Base-by-base conservation (phyloP, 2,888 invertebrate genomes). In the Heliconius ethilla region DNA sequence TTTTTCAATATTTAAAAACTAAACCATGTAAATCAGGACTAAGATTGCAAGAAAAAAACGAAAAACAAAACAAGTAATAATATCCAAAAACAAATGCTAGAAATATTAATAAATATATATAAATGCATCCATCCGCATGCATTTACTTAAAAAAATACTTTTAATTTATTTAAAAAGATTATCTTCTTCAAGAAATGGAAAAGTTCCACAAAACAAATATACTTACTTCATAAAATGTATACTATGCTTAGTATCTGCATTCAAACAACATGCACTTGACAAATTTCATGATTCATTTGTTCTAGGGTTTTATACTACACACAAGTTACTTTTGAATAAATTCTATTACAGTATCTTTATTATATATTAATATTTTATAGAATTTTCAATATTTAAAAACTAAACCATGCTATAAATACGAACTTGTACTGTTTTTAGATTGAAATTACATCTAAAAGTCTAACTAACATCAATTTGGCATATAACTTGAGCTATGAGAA, bases 391-490 rank as follows among this genome's bases (percentile, higher is more conserved):
- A 59, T 59, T 33, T 33, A 33, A 70, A n/a, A 55, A 59, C 33
- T 72, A 72, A 59, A 33, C 25, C 55, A 55, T 75, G 55, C 33
- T 63, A 67, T 18, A 74, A 67, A 75, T 15, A 51, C 27, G 29
- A 72, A 45, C 45, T 72, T 70, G 70, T 70, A 76, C 62, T 59
- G 25, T 70, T 70, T 27, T 70, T 76, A 51, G 63, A 27, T 65
- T 33, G 18, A 51, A 72, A 40, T 74, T 63, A 63, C 25, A 27
- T 74, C 63, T 40, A 63, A 74, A 40, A 74, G 3, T 72, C 75
- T 76, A 69, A 73, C 76, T 84, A 89, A 92, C 90, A 92, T 86
- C 84, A 84, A 93, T 94, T 94, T 93, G 93, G 94, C 94, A 92
- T 90, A 87, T 86, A 83, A 86, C 84, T 93, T 94, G 93, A 94